These are phyloP conservation scores for Pachliopta kotzebuea DNA, from an alignment of 2,888 invertebrate genomes.

Conservation along the genomic window DNA sequence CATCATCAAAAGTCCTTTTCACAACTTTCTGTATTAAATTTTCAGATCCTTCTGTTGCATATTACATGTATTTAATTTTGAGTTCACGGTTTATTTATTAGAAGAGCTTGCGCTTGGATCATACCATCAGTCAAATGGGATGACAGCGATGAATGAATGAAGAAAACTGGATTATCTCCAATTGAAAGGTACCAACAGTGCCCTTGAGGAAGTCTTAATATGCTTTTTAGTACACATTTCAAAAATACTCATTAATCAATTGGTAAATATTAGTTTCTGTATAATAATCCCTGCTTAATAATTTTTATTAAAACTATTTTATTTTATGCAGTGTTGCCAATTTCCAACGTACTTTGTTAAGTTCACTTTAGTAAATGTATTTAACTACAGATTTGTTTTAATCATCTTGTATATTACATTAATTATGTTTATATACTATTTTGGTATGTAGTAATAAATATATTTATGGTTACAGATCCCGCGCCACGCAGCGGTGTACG, in stretches of 20 bases:
- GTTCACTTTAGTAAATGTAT: too few species aligned
- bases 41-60: background rate
- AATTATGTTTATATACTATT: background rate
- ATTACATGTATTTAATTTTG: constrained; percentile 37
- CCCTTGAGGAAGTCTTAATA: background rate
- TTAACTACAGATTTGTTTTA: too few species aligned
- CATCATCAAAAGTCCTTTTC: too few species aligned
- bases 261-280: constrained; percentile 11
- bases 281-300: background rate
- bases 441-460: background rate
- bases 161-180: background rate
- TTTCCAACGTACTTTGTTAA: too few species aligned
- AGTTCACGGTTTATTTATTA: constrained; percentile 36
- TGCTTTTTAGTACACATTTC: background rate
- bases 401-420: too few species aligned
- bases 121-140: constrained; percentile 72
- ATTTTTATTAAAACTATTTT: too few species aligned
- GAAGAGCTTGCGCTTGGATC: constrained; percentile 67
- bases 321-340: too few species aligned
- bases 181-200: background rate
- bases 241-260: background rate
- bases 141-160: constrained; percentile 40
- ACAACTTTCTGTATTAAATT: background rate
- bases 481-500: constrained; percentile 68
- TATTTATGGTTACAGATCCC: constrained; percentile 54